phyloP scores from a whole-genome alignment of 2,888 invertebrate species.

The Globia sparganii region DNA sequence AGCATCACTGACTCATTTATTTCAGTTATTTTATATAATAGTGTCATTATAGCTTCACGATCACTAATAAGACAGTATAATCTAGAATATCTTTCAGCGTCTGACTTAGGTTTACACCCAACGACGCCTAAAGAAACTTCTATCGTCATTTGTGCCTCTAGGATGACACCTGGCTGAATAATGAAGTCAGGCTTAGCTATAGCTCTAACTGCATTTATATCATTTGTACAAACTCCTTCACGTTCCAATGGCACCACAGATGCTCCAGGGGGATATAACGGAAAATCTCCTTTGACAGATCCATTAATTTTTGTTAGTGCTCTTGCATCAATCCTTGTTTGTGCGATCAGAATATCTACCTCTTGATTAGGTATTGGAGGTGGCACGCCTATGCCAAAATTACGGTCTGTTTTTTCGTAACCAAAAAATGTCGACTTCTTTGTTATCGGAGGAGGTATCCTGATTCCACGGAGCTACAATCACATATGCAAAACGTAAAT shows the following conservation, averaged over 20 bases:
- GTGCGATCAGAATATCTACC: slow-evolving; percentile 79
- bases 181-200: slow-evolving; percentile 69
- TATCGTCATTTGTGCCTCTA: slow-evolving; percentile 83
- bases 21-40: slow-evolving; percentile 73
- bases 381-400: slow-evolving; percentile 68
- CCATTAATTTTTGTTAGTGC: slow-evolving; percentile 75
- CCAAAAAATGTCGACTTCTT: slow-evolving; percentile 75
- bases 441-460: slow-evolving; percentile 43
- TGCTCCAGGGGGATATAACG: slow-evolving; percentile 78
- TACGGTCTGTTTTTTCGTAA: slow-evolving; percentile 74
- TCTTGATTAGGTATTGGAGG: slow-evolving; percentile 62
- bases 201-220: slow-evolving; percentile 78
- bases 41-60: slow-evolving; percentile 66
- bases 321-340: slow-evolving; percentile 80
- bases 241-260: slow-evolving; percentile 66
- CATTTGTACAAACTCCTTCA: slow-evolving; percentile 81
- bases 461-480: slow-evolving; percentile 79
- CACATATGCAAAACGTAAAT: slow-evolving; percentile 9
- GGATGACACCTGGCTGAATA: slow-evolving; percentile 75
- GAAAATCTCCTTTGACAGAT: slow-evolving; percentile 79
- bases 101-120: slow-evolving; percentile 77
- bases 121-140: slow-evolving; percentile 82
- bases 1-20: slow-evolving; percentile 74
- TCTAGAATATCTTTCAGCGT: slow-evolving; percentile 75
- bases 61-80: slow-evolving; percentile 76